Base-by-base conservation (phyloP, 1,140 invertebrate genomes). In the Meloidogyne hapla region DNA sequence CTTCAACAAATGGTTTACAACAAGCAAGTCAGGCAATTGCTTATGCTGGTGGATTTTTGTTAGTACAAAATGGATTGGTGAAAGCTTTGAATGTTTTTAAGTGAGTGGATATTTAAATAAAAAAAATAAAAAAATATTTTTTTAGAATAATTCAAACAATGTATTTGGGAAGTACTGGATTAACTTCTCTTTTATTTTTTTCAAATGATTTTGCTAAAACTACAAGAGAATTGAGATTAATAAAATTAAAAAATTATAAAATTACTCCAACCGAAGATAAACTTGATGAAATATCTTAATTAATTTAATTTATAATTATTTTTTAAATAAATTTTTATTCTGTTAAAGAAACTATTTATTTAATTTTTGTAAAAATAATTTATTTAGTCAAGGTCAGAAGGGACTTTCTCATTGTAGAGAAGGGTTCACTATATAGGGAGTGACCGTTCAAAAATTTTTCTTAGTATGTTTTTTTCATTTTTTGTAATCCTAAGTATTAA, bases 81-180 rank as follows among this genome's bases (percentile, higher is more conserved):
- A 70, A 26, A 9, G 69, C 75, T 15, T 73, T 76, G 63, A 70
- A 48, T 70, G 75, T 76, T 40, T 76, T 76, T 40, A 76, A 76
- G 75, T 76, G 33, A 28, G n/a, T n/a, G n/a, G n/a, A n/a, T n/a
- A 6, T 33, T 33, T 33, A 33, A 33, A 33, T 33, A 33, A 33
- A 33, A 33, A 33, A 33, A 6, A 6, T 6, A 25, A 13, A 12
- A 13, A 25, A 26, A 73, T n/a, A n/a, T n/a, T n/a, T 1, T 62
- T 28, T 33, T 33, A 76, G 75, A 69, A 76, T 76, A 62, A 76
- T 76, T 26, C 75, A 76, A 71, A 76, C 75, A 26, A 76, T 76
- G 75, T 42, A 76, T 70, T 70, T 76, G 66, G 75, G 75, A 15
- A 73, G 67, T 40, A 21, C 68, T 25, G 75, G 75, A 61, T 45